Conservation (phyloP, 53 echinoderm and acorn worm genomes). For the Mesocentrotus franciscanus region DNA sequence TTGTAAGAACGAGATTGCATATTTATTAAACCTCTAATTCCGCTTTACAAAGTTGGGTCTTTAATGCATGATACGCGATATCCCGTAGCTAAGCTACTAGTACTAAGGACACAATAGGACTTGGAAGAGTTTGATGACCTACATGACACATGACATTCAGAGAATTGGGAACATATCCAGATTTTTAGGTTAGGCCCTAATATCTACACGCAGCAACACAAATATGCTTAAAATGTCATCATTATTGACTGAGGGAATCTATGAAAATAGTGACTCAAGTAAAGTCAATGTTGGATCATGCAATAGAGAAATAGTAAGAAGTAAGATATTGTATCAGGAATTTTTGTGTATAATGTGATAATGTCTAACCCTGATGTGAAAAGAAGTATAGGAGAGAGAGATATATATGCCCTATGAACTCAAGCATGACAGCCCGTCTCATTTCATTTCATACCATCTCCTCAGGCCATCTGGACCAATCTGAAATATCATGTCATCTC, state of each 20-base stretch:
- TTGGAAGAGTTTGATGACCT: too few relatives aligned
- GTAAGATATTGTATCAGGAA: too few relatives aligned
- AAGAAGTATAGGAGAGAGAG: neutral
- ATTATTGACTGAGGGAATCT: neutral
- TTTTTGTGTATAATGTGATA: neutral
- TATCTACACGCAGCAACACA: too few relatives aligned
- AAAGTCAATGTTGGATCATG: neutral
- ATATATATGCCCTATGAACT: neutral
- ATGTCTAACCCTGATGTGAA: neutral
- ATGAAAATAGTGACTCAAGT: neutral
- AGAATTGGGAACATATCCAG: too few relatives aligned
- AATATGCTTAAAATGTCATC: too few relatives aligned
- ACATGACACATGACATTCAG: too few relatives aligned
- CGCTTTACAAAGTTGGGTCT: too few relatives aligned
- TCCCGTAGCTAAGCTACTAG: too few relatives aligned
- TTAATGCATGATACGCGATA: too few relatives aligned
- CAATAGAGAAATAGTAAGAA: neutral
- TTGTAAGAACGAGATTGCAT: neutral
- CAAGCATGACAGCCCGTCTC: conserved; percentile 15
- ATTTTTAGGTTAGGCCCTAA: too few relatives aligned
- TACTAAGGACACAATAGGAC: too few relatives aligned
- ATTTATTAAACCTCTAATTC: too few relatives aligned
- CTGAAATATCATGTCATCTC: conserved; percentile 13
- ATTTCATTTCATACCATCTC: conserved; percentile 15
- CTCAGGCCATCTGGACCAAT: conserved; percentile 31